Evolutionary conservation across 2,888 invertebrate species (phyloP).

Genomic region (Crioceris asparagi): DNA sequence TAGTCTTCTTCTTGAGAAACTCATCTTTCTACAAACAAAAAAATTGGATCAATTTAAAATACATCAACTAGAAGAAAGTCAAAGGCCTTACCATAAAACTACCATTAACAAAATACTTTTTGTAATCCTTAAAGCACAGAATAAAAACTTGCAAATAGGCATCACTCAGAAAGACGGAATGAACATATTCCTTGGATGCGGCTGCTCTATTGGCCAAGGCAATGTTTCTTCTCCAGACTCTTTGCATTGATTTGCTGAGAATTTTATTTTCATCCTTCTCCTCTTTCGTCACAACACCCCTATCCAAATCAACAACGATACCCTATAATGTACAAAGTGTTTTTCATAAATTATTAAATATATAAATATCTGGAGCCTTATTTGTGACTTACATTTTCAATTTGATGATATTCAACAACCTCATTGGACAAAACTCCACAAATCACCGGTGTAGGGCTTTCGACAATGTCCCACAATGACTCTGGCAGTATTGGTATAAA

Average conservation of each 20-base stretch:
- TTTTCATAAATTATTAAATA: not conserved
- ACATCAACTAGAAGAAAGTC: too few species aligned
- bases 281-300: constrained; percentile 48
- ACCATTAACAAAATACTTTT: constrained; percentile 43
- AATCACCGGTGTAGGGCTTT: constrained; percentile 68
- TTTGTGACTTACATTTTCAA: constrained; percentile 44
- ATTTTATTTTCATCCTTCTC: constrained; percentile 71
- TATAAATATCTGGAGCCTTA: not conserved
- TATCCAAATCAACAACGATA: constrained; percentile 64
- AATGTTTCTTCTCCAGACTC: constrained; percentile 53
- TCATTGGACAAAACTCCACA: constrained; percentile 54
- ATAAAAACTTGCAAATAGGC: constrained; percentile 71
- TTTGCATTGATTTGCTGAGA: constrained; percentile 57
- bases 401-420: constrained; percentile 34
- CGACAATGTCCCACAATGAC: constrained; percentile 54
- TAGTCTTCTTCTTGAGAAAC: constrained; percentile 54
- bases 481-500: constrained; percentile 66
- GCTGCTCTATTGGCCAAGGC: constrained; percentile 35
- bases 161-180: constrained; percentile 68
- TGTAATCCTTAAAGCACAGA: constrained; percentile 62
- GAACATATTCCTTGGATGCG: constrained; percentile 42
- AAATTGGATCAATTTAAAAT: too few species aligned
- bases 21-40: constrained; percentile 54
- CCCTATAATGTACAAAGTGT: constrained; percentile 41
- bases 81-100: constrained; percentile 37